A percentile compares a stretch with the other conserved stretches of the same genome.
Conservation (phyloP, 1,140 invertebrate genomes). For the Uloborus diversus region DNA sequence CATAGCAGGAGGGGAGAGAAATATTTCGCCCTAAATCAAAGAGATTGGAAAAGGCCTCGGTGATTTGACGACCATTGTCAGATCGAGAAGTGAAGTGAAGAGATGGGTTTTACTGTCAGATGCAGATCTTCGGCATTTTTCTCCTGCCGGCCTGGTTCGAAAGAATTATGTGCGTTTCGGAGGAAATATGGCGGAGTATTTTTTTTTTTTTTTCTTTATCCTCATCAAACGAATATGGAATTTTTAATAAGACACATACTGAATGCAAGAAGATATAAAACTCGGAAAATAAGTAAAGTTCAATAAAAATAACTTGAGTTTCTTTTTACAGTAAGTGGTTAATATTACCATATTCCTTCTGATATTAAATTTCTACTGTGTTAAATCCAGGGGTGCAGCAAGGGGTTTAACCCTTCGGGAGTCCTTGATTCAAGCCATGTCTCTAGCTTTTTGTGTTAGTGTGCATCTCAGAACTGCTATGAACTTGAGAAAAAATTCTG, state of each 20-base stretch:
- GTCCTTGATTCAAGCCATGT: no score
- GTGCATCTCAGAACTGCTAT: no score
- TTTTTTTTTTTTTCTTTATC: no score
- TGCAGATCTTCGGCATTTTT: not conserved
- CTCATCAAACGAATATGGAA: not conserved
- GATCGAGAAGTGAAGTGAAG: conserved; percentile 31
- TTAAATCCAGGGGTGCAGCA: no score
- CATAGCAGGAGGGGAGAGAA: not conserved
- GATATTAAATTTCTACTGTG: no score
- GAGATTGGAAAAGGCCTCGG: conserved; percentile 10
- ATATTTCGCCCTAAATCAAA: conserved; percentile 19
- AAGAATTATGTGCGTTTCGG: not conserved
- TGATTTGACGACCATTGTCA: conserved; percentile 43
- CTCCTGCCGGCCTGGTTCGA: not conserved
- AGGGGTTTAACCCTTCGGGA: no score
- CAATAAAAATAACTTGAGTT: no score
- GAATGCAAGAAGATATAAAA: not conserved
- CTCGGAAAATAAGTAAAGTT: no score
- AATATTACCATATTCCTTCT: no score
- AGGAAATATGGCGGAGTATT: not conserved
- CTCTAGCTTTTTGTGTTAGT: no score
- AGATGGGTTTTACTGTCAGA: not conserved
- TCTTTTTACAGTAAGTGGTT: no score
- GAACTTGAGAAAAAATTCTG: no score
- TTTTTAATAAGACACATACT: not conserved